Percentiles rank a stretch among this genome's conserved stretches.
Evolutionary conservation across 2,888 invertebrate genomes (phyloP).

Genomic region (Phaedon cochleariae): DNA sequence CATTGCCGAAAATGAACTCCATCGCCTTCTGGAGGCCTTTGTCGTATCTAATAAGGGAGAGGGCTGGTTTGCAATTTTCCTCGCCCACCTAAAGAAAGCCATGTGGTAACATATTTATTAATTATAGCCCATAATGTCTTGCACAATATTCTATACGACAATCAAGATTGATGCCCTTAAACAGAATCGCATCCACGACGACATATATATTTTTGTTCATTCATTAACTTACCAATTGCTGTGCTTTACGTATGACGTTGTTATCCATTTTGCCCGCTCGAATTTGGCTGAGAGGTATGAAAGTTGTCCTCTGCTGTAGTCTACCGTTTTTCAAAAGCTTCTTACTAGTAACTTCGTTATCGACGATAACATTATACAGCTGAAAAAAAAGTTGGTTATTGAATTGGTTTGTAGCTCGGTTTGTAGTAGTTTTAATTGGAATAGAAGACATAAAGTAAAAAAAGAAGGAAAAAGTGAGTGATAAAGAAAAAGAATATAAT

Average conservation of each 20-base stretch:
- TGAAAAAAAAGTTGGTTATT: slow-evolving; percentile 62
- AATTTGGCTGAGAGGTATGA: slow-evolving; percentile 93
- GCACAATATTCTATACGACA: no score
- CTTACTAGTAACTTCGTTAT: slow-evolving; percentile 85
- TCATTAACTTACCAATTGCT: slow-evolving; percentile 74
- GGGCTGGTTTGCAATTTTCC: slow-evolving; percentile 82
- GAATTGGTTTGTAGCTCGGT: no score
- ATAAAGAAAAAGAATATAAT: no score
- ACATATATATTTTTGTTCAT: no score
- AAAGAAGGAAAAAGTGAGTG: no score
- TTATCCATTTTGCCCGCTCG: slow-evolving; percentile 69
- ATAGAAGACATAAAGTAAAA: not conserved
- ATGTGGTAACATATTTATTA: no score
- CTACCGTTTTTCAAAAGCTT: slow-evolving; percentile 84
- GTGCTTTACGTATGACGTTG: slow-evolving; percentile 66
- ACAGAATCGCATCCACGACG: no score
- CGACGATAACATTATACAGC: slow-evolving; percentile 91
- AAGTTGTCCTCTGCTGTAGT: slow-evolving; percentile 81
- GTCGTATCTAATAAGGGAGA: slow-evolving; percentile 80
- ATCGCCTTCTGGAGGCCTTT: slow-evolving; percentile 76
- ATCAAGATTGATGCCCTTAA: no score
- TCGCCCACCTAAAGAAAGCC: slow-evolving; percentile 70
- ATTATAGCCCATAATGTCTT: no score
- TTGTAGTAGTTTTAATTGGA: no score
- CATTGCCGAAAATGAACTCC: slow-evolving; percentile 87